A percentile compares a stretch with the other conserved stretches of the same genome.
These are phyloP conservation scores for Drosophila miranda DNA, from an alignment of 1,140 invertebrate species.

Conservation along the genomic window DNA sequence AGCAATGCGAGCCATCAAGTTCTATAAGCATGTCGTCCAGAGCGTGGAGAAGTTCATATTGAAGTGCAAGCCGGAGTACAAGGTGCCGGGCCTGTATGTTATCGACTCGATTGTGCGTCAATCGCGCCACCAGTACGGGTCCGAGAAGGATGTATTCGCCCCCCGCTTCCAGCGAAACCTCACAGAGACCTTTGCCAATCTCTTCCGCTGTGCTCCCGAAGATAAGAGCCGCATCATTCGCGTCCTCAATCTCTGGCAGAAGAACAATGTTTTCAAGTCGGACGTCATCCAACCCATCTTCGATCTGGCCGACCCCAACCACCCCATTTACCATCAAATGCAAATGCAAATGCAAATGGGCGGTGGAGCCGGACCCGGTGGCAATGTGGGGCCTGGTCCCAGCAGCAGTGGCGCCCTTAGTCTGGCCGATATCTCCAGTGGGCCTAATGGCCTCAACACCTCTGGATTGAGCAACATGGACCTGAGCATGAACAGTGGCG, in stretches of 20 bases:
- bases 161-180: slow-evolving; percentile 98
- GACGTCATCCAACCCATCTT: slow-evolving; percentile 98
- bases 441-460: slow-evolving; percentile 65
- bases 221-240: slow-evolving; percentile 99
- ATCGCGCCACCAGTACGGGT: slow-evolving; percentile 97
- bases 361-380: slow-evolving; percentile 24
- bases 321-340: slow-evolving; percentile 89
- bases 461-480: slow-evolving; percentile 65
- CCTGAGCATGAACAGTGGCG: slow-evolving; percentile 42
- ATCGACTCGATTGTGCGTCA: slow-evolving; percentile 99
- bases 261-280: slow-evolving; percentile 97
- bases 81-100: slow-evolving; percentile 98
- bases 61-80: slow-evolving; percentile 98
- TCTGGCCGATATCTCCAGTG: slow-evolving; percentile 61
- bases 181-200: slow-evolving; percentile 95
- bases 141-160: slow-evolving; percentile 99
- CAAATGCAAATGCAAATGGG: slow-evolving; percentile 61
- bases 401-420: slow-evolving; percentile 55
- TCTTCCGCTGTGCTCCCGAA: slow-evolving; percentile 96
- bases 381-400: slow-evolving; percentile 52
- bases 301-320: slow-evolving; percentile 94
- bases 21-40: slow-evolving; percentile 99
- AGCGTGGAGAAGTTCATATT: slow-evolving; percentile 99
- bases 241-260: slow-evolving; percentile 99
- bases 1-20: slow-evolving; percentile 99